Conservation (phyloP, 1,140 invertebrate species). For the Saccostrea cuccullata region DNA sequence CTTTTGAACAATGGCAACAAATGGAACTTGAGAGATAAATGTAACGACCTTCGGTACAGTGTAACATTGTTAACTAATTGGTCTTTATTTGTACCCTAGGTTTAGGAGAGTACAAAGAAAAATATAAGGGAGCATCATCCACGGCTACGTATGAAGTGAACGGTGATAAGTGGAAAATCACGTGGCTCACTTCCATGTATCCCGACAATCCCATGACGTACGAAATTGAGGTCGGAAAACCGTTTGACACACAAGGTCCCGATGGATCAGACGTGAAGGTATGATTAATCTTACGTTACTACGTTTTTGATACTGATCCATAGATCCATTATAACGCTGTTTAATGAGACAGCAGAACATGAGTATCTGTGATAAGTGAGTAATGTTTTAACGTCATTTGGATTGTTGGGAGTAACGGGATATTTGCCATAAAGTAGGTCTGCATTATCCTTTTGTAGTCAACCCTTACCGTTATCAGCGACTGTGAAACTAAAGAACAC, state of each 20-base stretch:
- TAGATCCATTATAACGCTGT: too few relatives aligned
- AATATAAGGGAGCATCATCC: neutral
- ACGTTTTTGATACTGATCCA: neutral
- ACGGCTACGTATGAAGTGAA: neutral
- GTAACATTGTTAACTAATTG: too few relatives aligned
- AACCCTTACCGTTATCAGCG: neutral
- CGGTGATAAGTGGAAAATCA: neutral
- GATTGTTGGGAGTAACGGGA: too few relatives aligned
- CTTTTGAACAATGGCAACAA: too few relatives aligned
- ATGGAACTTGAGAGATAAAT: too few relatives aligned
- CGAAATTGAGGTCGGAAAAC: neutral
- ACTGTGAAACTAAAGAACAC: neutral
- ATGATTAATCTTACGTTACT: neutral
- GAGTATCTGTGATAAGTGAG: too few relatives aligned
- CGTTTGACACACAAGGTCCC: neutral
- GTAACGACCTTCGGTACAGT: too few relatives aligned
- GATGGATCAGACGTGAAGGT: constrained; percentile 16
- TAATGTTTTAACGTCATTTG: too few relatives aligned
- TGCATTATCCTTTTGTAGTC: neutral
- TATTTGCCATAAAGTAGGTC: too few relatives aligned
- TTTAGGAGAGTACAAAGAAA: neutral
- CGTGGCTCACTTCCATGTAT: neutral
- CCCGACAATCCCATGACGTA: neutral
- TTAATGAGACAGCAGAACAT: too few relatives aligned
- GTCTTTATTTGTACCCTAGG: neutral